Evolutionary conservation across 2,797 vertebrate species (phyloP), one percentile per base, ranked within the genome.

Genomic region (Champsocephalus gunnari): DNA sequence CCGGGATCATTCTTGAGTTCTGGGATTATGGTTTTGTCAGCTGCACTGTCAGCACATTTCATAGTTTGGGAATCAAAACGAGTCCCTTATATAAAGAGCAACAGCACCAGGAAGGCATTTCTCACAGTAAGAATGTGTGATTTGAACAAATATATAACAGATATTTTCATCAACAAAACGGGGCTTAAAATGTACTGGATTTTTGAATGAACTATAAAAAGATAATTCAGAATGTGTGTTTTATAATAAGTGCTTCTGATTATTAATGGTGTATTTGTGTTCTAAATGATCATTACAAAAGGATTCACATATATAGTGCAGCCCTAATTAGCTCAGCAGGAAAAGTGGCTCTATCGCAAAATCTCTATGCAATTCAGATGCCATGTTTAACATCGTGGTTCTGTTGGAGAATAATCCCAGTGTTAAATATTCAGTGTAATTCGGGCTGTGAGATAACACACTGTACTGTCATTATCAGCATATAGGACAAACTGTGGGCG

Each of bases 31-130:
- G 53, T 70, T 59, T 57, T 66, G 67, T 70, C 61, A 66, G 51
- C 43, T 75, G 66, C 79, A 77, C 43, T 2, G 71, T 71, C 66
- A 59, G 47, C 67, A 77, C 44, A 49, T 74, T 76, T 79, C 47
- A 73, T 11, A 63, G n/a, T 66, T 14, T 16, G 61, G 61, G 41
- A 69, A 64, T 44, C 50, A 60, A 34, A 71, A 53, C 8, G 24
- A 17, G 4, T 68, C 21, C 71, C 56, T 71, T 56, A 69, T 5
- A 10, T 68, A 24, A 34, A 66, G 53, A 77, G 45, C 51, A 47
- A 57, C 47, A 53, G 9, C 49, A 53, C 60, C 28, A 56, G n/a
- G 38, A 59, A 53, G 51, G 71, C 66, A 79, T 63, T 45, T 24
- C 28, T 28, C 24, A 62, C 47, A 66, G 54, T 51, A 56, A 65